These are phyloP conservation scores for Byasa hedistus DNA, from an alignment of 2,888 invertebrate species.

Conservation along the genomic window DNA sequence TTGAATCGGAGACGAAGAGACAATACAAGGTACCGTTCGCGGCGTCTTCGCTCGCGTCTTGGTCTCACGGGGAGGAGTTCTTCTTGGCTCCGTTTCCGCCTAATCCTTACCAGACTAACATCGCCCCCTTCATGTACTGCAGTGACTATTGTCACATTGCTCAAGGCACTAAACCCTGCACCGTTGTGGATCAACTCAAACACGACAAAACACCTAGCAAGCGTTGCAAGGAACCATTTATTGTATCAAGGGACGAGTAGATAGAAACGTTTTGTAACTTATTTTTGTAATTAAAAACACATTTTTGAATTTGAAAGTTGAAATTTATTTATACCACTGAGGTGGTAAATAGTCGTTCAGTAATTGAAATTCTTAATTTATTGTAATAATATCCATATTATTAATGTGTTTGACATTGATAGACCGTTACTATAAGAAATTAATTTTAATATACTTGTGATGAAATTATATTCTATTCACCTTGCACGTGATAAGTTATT, in stretches of 20 bases:
- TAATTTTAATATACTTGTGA: no score
- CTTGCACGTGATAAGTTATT: no score
- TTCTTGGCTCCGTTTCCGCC: conserved; percentile 65
- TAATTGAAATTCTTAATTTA: no score
- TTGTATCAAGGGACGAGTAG: conserved; percentile 55
- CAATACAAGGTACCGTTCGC: conserved; percentile 63
- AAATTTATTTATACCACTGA: no score
- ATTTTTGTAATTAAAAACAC: no score
- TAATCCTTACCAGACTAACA: conserved; percentile 69
- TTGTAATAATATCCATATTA: no score
- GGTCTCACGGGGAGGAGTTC: conserved; percentile 62
- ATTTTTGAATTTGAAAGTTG: no score
- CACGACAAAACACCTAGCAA: conserved; percentile 49
- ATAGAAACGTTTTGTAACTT: background rate
- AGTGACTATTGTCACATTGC: conserved; percentile 71
- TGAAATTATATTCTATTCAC: no score
- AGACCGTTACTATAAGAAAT: no score
- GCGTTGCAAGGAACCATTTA: conserved; percentile 46
- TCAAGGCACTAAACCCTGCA: conserved; percentile 62
- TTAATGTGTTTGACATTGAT: no score
- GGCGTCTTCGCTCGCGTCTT: conserved; percentile 53
- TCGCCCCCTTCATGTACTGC: conserved; percentile 74
- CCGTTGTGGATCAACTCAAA: conserved; percentile 60
- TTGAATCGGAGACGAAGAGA: conserved; percentile 62
- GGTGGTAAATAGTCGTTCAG: no score